Evolutionary conservation across 2,888 invertebrate species (phyloP).

Genomic region (Tetanocera ferruginea): DNA sequence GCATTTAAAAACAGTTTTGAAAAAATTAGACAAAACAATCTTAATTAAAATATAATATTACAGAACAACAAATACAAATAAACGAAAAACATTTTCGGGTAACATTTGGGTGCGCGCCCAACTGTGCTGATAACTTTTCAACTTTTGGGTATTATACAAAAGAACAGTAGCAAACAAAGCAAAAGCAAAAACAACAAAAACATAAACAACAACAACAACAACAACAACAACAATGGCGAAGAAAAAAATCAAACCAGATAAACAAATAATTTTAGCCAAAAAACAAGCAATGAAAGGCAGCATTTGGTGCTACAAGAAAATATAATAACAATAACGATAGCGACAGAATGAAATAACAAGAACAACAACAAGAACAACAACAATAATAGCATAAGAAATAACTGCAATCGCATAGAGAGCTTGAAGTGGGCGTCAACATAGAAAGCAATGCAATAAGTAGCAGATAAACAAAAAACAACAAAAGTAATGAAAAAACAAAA

Average conservation of each 20-base stretch:
- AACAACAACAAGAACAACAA: no score
- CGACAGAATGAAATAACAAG: background rate
- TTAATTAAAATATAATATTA: slow-evolving; percentile 21
- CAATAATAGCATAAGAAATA: no score
- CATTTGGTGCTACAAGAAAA: background rate
- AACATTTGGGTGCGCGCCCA: background rate
- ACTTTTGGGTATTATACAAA: background rate
- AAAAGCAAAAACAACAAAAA: background rate
- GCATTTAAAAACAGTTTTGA: background rate
- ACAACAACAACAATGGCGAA: background rate
- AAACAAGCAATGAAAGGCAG: background rate
- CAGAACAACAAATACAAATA: background rate
- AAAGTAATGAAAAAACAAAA: no score
- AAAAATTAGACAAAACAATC: background rate
- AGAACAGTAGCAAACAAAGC: background rate
- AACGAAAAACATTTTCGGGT: background rate
- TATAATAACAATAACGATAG: background rate
- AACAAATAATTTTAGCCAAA: background rate
- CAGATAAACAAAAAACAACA: no score
- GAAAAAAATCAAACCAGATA: background rate
- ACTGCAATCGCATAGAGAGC: no score
- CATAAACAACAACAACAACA: slow-evolving; percentile 13
- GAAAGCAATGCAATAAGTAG: no score
- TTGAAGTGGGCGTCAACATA: no score
- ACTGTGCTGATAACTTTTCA: slow-evolving; percentile 18